A percentile compares a stretch with the other conserved stretches of the same genome.
Evolutionary conservation across 2,888 invertebrate species (phyloP).

Genomic region (Cosmia trapezina): DNA sequence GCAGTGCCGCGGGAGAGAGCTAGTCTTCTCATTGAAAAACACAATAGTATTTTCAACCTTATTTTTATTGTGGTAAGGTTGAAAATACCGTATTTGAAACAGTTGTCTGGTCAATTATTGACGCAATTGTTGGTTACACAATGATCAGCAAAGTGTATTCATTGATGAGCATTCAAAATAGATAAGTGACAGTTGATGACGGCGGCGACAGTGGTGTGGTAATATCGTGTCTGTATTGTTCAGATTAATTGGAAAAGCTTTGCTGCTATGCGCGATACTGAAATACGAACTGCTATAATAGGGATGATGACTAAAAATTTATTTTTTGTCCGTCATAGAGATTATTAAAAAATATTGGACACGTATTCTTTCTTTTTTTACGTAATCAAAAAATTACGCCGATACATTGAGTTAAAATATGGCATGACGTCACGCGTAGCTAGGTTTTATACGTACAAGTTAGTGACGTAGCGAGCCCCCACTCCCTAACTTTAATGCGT

Average conservation of each 20-base stretch:
- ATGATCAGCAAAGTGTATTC: conserved; percentile 50
- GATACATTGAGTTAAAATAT: no score
- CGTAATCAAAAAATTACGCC: no score
- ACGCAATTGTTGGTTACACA: conserved; percentile 57
- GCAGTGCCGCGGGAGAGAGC: conserved; percentile 42
- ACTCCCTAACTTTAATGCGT: no score
- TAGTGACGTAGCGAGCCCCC: no score
- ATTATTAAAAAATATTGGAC: no score
- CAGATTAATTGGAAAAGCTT: conserved; percentile 29
- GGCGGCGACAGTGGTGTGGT: conserved; percentile 31
- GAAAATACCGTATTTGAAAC: conserved; percentile 8
- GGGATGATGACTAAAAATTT: no score
- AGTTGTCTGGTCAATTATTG: conserved; percentile 55
- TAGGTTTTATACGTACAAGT: no score
- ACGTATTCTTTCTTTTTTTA: no score
- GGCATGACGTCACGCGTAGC: no score
- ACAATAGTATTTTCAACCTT: conserved; percentile 16
- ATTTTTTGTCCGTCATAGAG: no score
- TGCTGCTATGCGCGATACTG: no score
- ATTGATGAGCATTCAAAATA: conserved; percentile 64
- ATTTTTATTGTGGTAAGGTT: background rate
- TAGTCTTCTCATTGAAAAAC: background rate
- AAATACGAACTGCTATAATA: no score
- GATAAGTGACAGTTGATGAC: conserved; percentile 35
- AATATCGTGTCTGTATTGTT: conserved; percentile 15